Evolutionary conservation across 2,113 vertebrate genomes (phyloP).

Genomic region (rat (Rattus norvegicus)): DNA sequence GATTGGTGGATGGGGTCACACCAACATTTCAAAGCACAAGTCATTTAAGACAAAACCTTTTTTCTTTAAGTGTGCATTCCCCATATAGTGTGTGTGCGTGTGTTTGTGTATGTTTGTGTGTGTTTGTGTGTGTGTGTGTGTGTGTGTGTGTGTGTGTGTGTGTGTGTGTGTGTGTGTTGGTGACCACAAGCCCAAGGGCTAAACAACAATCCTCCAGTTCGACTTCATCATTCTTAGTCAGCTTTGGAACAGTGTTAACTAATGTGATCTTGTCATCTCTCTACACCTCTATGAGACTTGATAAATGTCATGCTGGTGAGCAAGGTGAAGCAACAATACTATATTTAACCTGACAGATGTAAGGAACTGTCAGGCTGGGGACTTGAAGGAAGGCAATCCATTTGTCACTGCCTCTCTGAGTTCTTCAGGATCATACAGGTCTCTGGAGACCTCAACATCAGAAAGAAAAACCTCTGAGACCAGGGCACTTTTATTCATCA

Average conservation of each 20-base stretch:
- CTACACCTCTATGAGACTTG: background rate
- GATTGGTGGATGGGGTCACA: too few species aligned
- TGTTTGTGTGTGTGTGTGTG: too few species aligned
- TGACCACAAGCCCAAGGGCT: background rate
- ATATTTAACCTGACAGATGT: constrained; percentile 56
- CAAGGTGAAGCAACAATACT: constrained; percentile 30
- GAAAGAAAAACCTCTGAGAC: background rate
- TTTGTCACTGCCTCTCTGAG: background rate
- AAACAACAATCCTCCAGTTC: background rate
- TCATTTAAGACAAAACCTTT: background rate
- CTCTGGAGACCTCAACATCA: constrained; percentile 23
- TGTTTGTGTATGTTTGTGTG: too few species aligned
- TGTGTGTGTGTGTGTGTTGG: background rate
- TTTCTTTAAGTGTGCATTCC: background rate
- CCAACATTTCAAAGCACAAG: constrained; percentile 29
- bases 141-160: too few species aligned
- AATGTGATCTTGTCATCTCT: constrained; percentile 44
- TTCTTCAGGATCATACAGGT: background rate
- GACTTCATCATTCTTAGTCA: background rate
- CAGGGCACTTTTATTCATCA: background rate
- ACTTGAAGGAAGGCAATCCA: constrained; percentile 16
- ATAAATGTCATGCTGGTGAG: constrained; percentile 15
- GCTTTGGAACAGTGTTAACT: constrained; percentile 50
- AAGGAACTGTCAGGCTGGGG: constrained; percentile 13
- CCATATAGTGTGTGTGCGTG: too few species aligned